Evolutionary conservation across 2,113 vertebrate species (phyloP).

Genomic region (human): DNA sequence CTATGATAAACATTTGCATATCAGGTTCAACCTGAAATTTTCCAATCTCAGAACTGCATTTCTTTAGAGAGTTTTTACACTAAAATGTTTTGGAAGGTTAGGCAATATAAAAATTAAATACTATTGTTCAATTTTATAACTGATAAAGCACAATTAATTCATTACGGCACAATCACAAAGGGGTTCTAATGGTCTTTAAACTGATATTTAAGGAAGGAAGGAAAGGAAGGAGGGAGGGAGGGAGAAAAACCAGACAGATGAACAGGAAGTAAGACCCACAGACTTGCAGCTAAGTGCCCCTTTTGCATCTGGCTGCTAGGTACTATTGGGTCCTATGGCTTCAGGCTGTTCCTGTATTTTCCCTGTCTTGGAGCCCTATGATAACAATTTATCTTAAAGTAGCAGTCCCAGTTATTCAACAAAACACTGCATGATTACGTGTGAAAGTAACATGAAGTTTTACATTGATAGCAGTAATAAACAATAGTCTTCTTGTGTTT

Average conservation of each 20-base stretch:
- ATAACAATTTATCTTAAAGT: background rate
- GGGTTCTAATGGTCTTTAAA: background rate
- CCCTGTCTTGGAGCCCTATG: background rate
- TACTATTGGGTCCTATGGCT: accelerated
- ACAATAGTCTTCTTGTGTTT: background rate
- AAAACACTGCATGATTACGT: background rate
- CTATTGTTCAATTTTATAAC: background rate
- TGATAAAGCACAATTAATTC: background rate
- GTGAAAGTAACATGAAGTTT: background rate
- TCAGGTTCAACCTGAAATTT: constrained; percentile 19
- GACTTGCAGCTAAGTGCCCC: background rate
- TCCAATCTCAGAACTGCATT: constrained; percentile 32
- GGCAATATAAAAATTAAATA: constrained; percentile 7
- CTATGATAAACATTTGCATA: constrained; percentile 56
- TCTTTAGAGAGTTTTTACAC: background rate
- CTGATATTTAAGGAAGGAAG: background rate
- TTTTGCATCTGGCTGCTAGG: background rate
- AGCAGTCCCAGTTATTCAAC: background rate
- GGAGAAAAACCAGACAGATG: background rate
- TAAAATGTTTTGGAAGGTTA: background rate
- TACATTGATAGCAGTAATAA: background rate
- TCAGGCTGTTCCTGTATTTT: no score
- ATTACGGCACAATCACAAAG: background rate
- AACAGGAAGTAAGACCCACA: background rate
- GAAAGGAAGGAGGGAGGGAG: background rate